Base-by-base conservation (phyloP, 2,888 invertebrate genomes). In the Hipparchia semele region DNA sequence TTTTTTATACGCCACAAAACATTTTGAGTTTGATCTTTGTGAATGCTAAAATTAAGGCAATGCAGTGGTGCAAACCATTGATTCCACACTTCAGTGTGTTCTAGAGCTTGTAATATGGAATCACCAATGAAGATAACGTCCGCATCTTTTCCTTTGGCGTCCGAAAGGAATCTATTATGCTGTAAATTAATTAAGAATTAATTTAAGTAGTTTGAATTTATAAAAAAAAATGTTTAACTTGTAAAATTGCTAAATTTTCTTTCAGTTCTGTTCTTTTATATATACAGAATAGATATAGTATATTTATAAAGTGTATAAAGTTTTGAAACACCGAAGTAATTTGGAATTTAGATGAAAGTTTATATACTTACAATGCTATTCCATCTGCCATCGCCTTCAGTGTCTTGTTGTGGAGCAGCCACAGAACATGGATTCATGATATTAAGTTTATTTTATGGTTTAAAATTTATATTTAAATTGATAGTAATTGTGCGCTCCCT, bases 61-160 rank as follows among this genome's bases (percentile, higher is more conserved):
- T 99, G 98, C 86, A 99, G 94, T 1, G 98, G 98, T 73, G 97
- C 98, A 95, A 98, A 98, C 93, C 97, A 96, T 82, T 97, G 96
- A 85, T 97, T 96, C 98, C 98, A 99, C 67, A 98, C 95, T 90
- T 97, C 97, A 23, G 97, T 97, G 81, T 97, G 96, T 83, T 96
- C 96, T 81, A 98, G 90, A 66, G 97, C 96, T 90, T 97, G 96
- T 74, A 98, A 94, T 79, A 98, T 95, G 64, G 98, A 98, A 90
- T 98, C 99, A 0, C 98, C 99, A 77, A 98, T 95, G 82, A 98
- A 98, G 80, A 98, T 95, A 51, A 98, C 98, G 87, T 99, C 98
- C 12, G 98, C 98, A 90, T 99, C 98, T 90, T 97, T 97, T 82
- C 97, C 98, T 86, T 97, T 96, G 7, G 97, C 97, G 87, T 98